These are phyloP conservation scores for Cyrtonyx montezumae DNA, from an alignment of 2,113 vertebrate genomes.

Conservation along the genomic window DNA sequence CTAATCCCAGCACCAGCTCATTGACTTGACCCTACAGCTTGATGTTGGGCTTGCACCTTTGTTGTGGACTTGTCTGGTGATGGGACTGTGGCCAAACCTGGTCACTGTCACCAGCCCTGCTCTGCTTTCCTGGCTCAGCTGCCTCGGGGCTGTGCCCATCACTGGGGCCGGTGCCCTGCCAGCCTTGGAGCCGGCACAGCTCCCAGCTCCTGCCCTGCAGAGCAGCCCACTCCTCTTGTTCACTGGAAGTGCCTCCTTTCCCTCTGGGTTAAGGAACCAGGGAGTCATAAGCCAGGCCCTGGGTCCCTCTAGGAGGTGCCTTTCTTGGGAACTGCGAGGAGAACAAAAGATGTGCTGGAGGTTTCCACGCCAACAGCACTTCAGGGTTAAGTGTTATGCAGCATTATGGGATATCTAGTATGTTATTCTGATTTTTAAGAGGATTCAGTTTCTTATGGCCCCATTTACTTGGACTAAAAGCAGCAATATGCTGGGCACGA, in stretches of 20 bases:
- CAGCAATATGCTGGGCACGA: background rate
- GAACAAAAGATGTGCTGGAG: background rate
- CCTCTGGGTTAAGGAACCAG: background rate
- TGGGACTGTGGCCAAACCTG: rapidly evolving
- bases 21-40: rapidly evolving
- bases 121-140: background rate
- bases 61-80: rapidly evolving
- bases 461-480: background rate
- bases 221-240: background rate
- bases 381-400: background rate
- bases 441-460: background rate
- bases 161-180: background rate
- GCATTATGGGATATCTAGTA: background rate
- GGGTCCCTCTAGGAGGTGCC: background rate
- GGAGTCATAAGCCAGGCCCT: background rate
- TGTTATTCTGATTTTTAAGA: background rate
- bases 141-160: background rate
- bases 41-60: background rate
- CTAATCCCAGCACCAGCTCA: background rate
- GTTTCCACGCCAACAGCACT: background rate
- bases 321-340: background rate
- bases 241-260: background rate
- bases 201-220: rapidly evolving
- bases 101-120: background rate
- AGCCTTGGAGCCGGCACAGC: background rate